phyloP scores from a whole-genome alignment of 2,888 invertebrate genomes.

The Drymonia ruficornis region DNA sequence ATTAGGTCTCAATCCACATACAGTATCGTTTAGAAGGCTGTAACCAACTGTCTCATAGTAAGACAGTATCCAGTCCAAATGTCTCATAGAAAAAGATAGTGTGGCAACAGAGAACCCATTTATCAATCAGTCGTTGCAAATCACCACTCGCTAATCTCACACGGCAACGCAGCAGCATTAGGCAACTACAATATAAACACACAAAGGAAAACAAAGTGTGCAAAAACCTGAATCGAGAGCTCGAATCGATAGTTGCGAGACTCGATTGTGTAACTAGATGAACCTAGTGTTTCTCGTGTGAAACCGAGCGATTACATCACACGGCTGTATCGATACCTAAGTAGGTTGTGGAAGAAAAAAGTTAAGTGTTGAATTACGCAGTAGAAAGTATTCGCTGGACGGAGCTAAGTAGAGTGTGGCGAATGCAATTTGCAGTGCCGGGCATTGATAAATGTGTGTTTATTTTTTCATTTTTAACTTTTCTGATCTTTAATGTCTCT shows the following conservation, averaged over 20 bases:
- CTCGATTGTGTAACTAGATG: slow-evolving; percentile 9
- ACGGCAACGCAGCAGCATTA: slow-evolving; percentile 4
- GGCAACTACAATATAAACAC: slow-evolving; percentile 3
- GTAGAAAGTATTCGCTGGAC: slow-evolving; percentile 5
- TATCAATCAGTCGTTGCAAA: neutral
- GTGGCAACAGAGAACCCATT: neutral
- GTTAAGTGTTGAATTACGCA: slow-evolving; percentile 6
- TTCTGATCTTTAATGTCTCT: too few species aligned
- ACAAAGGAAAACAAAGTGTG: slow-evolving; percentile 2
- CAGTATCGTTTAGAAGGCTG: too few species aligned
- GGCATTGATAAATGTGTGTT: neutral
- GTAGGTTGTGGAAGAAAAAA: slow-evolving; percentile 6
- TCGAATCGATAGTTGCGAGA: slow-evolving; percentile 8
- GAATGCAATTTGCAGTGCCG: neutral
- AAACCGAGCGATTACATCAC: slow-evolving; percentile 32
- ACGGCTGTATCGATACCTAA: slow-evolving; percentile 3
- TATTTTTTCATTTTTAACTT: neutral
- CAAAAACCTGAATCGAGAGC: slow-evolving; percentile 6
- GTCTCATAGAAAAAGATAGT: neutral
- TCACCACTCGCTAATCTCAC: slow-evolving; percentile 3
- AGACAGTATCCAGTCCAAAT: neutral
- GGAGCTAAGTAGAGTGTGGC: slow-evolving; percentile 2
- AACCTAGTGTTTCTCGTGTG: slow-evolving; percentile 36
- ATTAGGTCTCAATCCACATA: too few species aligned
- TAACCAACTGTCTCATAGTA: too few species aligned